Evolutionary conservation across 2,888 invertebrate genomes (phyloP), one percentile per base, ranked within the genome.

Genomic region (Germaria angustata): DNA sequence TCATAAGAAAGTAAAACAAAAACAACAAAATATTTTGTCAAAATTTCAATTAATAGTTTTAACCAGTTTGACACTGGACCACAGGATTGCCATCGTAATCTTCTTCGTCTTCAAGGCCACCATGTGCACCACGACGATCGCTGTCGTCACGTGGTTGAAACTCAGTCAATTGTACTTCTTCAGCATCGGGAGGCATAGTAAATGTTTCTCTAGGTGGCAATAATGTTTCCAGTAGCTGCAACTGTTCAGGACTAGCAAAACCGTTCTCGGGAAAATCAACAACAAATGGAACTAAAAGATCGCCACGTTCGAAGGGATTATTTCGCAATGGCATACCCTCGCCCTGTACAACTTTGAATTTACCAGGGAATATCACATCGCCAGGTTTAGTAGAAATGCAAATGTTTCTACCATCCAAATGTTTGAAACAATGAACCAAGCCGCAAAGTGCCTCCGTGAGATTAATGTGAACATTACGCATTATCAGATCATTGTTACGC

Each of bases 401-500:
- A 81, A 98, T 92, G 87, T 95, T 94, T 59, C 98, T 93, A 0
- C 96, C 97, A 92, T 98, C 98, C 86, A 99, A 93, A 91, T 98
- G 98, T 88, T 95, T 95, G n/a, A 98, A 92, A 61, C 95, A 93
- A 91, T 96, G 95, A 78, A 94, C 92, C 91, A 97, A 96, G 6
- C 98, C 98, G 92, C 98, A 98, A 9, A 98, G 92, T 13, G 98
- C 97, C 90, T 98, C 97, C 2, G 96, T 96, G 66, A 98, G 91
- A 49, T 94, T 94, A 49, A 98, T 93, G 77, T 93, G 94, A 87
- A 95, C 94, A 84, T 94, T 94, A 3, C 85, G 87, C 91, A 97
- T 94, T 84, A 94, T 91, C 66, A 96, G 92, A 90, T 96, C 95
- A 89, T 95, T 93, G 66, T 95, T 95, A 78, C 94, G 94, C 84